Conservation (phyloP, 1,140 invertebrate genomes). For the Carposina sasakii region DNA sequence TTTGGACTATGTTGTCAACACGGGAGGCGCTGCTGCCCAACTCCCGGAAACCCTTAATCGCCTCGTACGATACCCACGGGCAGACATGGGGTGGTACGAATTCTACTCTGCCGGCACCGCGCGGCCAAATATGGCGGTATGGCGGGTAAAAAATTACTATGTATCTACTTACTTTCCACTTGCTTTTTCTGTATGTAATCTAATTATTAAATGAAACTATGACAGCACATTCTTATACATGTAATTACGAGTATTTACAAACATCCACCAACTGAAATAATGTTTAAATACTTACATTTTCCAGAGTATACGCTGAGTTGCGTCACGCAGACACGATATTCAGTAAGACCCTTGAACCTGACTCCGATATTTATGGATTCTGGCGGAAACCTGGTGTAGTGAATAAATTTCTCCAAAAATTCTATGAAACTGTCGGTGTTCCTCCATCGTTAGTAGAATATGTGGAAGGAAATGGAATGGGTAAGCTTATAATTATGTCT, state of each 20-base stretch:
- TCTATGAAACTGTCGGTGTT: conserved; percentile 76
- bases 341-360: conserved; percentile 44
- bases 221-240: not conserved
- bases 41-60: too few species aligned
- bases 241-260: not conserved
- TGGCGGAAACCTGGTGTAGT: conserved; percentile 72
- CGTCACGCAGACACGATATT: conserved; percentile 75
- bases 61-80: too few species aligned
- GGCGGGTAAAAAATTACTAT: too few species aligned
- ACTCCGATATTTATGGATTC: conserved; percentile 52
- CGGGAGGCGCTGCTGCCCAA: too few species aligned
- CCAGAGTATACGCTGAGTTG: conserved; percentile 77
- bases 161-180: too few species aligned
- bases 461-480: conserved; percentile 84
- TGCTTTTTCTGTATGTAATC: too few species aligned
- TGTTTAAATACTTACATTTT: conserved; percentile 37
- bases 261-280: not conserved
- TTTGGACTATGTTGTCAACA: too few species aligned
- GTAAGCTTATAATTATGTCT: conserved; percentile 16
- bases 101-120: too few species aligned
- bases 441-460: conserved; percentile 77
- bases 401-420: conserved; percentile 73
- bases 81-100: too few species aligned
- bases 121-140: too few species aligned
- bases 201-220: too few species aligned